Conservation (phyloP, 1,140 invertebrate species). For the Dinoponera quadriceps region DNA sequence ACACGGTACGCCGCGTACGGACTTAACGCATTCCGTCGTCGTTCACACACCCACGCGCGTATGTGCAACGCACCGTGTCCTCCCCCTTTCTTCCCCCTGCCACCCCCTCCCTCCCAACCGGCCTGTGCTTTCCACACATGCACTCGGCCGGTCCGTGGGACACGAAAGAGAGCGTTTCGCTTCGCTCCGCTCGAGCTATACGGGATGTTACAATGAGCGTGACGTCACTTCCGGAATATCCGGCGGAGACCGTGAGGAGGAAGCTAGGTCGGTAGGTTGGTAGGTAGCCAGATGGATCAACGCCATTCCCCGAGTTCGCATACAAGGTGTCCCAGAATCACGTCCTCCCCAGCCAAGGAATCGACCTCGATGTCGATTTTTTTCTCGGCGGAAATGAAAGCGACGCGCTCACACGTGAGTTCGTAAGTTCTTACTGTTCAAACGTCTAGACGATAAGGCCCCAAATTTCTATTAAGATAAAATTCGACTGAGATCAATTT, state of each 20-base stretch:
- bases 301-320: slow-evolving; percentile 12
- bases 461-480: background rate
- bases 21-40: slow-evolving; percentile 54
- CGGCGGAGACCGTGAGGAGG: slow-evolving; percentile 73
- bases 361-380: background rate
- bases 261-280: slow-evolving; percentile 80
- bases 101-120: background rate
- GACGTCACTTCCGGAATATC: slow-evolving; percentile 83
- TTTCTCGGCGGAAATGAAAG: background rate
- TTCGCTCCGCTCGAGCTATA: slow-evolving; percentile 66
- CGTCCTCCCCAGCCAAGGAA: background rate
- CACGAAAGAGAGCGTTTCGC: slow-evolving; percentile 68
- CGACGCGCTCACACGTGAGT: no score
- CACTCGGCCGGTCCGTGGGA: slow-evolving; percentile 65
- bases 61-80: slow-evolving; percentile 42
- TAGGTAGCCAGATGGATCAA: slow-evolving; percentile 70
- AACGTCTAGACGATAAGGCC: background rate
- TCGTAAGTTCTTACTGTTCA: background rate
- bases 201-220: slow-evolving; percentile 81
- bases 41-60: slow-evolving; percentile 69
- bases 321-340: slow-evolving; percentile 34
- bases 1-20: slow-evolving; percentile 67
- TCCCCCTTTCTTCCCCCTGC: background rate
- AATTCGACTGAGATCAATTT: background rate
- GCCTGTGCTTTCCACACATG: slow-evolving; percentile 22